Base-by-base conservation (phyloP, 2,113 vertebrate species). In the Anhinga rufa region DNA sequence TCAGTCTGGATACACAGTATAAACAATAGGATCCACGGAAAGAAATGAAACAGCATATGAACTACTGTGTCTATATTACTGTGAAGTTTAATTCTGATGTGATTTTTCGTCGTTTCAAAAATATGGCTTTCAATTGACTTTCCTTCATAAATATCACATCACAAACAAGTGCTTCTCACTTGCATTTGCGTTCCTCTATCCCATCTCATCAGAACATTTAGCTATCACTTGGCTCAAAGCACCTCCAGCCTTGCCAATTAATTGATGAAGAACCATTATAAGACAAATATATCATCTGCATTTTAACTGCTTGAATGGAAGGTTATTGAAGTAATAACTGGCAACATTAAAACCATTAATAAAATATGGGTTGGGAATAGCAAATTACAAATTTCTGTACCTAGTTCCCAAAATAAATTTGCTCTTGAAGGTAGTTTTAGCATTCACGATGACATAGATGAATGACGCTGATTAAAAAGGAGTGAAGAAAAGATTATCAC, bases 301-400 rank as follows among this genome's bases (percentile, higher is more conserved):
- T 97, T 97, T 95, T 91, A 92, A 82, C 88, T 90, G 84, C 28
- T 80, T 90, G 92, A 97, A 93, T 90, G 72, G 95, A 96, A 88
- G 90, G 80, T 95, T 95, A 95, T 91, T 96, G 94, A 96, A 97
- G 92, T 97, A 96, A 97, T 96, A 93, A 95, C 79, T 55, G 85
- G 46, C 90, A 95, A 85, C 95, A 88, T 81, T 86, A 95, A 96
- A 98, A 90, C 74, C 95, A 96, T 98, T 97, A 98, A 98, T 98
- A 97, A 98, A 98, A 97, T 97, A 98, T 95, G 78, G 87, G 55
- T 57, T 87, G 89, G 55, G 82, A 86, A 84, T 85, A 97, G 38
- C 62, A 96, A 96, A 97, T 96, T 88, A 95, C 69, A 90, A 96
- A 95, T 90, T 96, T 96, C 87, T 92, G 55, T 94, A 94, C 84